Evolutionary conservation across 1,140 invertebrate species (phyloP), one percentile per base, ranked within the genome.

Genomic region (Yoshiicerus persimilis): DNA sequence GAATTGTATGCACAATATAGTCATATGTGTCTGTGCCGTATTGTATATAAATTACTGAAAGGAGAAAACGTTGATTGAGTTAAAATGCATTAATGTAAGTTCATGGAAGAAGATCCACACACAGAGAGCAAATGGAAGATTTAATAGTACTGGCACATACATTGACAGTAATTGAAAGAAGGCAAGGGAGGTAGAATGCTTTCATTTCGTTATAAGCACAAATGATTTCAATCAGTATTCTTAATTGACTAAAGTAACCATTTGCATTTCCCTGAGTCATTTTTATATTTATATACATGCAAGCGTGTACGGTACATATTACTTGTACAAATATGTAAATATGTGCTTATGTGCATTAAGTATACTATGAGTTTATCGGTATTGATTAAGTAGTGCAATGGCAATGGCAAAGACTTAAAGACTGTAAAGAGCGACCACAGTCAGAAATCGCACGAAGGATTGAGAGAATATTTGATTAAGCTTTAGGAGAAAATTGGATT

Each of bases 211-310:
- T 56, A 56, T 56, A 25, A 70, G 64, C 32, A 36, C 30, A 80
- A 80, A 80, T 80, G 32, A 80, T 80, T 80, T 80, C 75, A 80
- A 80, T 80, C 75, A 80, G 20, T 34, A n/a, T 80, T 38, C 75
- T n/a, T 80, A 80, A 80, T 80, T 80, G 20, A 23, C 11, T 20
- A 70, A 80, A 80, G 32, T 80, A 34, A n/a, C 75, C 75, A 80
- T 80, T 80, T 80, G 75, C 75, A 80, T 80, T 80, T 80, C 32
- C 32, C 32, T 80, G 13, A 6, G 27, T 77, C 70, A 77, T 36
- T 77, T 32, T 4, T 23, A 38, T 34, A 80, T 25, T 66, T 66
- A 4, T n/a, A 23, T 66, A n/a, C n/a, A n/a, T n/a, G n/a, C n/a
- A n/a, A n/a, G n/a, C n/a, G n/a, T n/a, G n/a, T n/a, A n/a, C n/a